Base-by-base conservation (phyloP, 1,140 invertebrate species). In the Hirudo medicinalis region DNA sequence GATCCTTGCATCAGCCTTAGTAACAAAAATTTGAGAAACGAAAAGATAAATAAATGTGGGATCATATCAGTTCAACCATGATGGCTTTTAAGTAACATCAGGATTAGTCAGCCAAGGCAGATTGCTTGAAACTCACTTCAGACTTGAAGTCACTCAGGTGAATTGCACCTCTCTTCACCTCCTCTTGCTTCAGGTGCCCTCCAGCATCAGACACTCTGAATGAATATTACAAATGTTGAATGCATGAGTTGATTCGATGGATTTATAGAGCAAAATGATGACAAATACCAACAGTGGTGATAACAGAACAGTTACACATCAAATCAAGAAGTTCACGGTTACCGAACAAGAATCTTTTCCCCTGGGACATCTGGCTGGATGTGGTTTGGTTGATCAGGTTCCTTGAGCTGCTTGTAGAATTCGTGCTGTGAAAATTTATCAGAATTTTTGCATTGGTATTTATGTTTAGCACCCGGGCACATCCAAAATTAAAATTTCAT, bases 171-270 rank as follows among this genome's bases (percentile, higher is more conserved):
- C n/a, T 25, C 25, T 70, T 70, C 22, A 70, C 49, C 49, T 70
- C 49, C 22, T 36, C 53, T 40, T 49, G 32, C 49, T 70, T 70
- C 49, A 70, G 49, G n/a, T 70, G 36, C 4, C 69, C 69, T 19
- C 32, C 22, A 25, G 40, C 69, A 70, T 70, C 69, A n/a, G 69
- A 70, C 0, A 70, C 69, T 25, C 69, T 70, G 49, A 43, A 36
- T 8, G 36, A 15, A 13, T 11, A 43, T 68, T 4, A 43, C 19
- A 27, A 27, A 67, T 32, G 29, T 2, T 54, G 5, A 71, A 15
- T 29, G 27, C 43, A 54, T 5, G 0, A 54, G 27, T n/a, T n/a
- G n/a, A n/a, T n/a, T n/a, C n/a, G 22, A 57, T 25, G 22, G 57
- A 63, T 11, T 63, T 25, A 2, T 63, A 63, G 29, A 63, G 3